phyloP scores from a whole-genome alignment of 2,113 vertebrate species.

The Danio rerio region GRCz12tu NC_133186.1:35909501-35910000 shows the following conservation, averaged over 20 bases:
- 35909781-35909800: background rate
- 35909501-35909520: no score
- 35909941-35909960: background rate
- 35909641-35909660: no score
- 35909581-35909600: no score
- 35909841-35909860: background rate
- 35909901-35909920: slow-evolving; percentile 6
- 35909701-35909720: background rate
- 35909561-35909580: no score
- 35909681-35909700: no score
- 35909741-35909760: background rate
- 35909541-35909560: no score
- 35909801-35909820: slow-evolving; percentile 7
- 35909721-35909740: background rate
- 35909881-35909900: background rate
- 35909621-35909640: no score
- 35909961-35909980: background rate
- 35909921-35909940: slow-evolving; percentile 6
- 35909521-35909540: no score
- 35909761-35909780: background rate
- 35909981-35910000: background rate
- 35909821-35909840: background rate
- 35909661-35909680: no score
- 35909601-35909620: no score
- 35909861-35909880: background rate